Conservation (phyloP, 1,140 invertebrate genomes). For the Drosophila kurseongensis region DNA sequence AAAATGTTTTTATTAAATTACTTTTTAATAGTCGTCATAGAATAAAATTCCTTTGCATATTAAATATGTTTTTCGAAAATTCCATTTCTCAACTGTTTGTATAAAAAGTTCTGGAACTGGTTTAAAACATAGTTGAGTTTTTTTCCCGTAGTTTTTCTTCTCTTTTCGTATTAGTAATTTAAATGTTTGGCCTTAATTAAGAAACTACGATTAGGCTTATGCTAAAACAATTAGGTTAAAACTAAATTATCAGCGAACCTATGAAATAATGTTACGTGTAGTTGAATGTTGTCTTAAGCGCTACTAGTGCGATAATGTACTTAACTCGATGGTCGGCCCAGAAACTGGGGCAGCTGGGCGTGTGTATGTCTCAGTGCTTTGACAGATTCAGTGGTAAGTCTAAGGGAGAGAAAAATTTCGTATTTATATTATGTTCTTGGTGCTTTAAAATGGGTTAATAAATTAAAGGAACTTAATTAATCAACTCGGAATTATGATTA, state of each 20-base stretch:
- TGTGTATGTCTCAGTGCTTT: constrained; percentile 77
- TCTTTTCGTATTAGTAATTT: constrained; percentile 11
- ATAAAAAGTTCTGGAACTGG: constrained; percentile 59
- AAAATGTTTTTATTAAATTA: constrained; percentile 33
- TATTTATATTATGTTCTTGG: not conserved
- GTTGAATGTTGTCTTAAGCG: constrained; percentile 72
- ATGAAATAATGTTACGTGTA: constrained; percentile 61
- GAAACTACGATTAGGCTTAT: constrained; percentile 57
- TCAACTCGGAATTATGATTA: too few species aligned
- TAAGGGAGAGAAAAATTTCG: constrained; percentile 41
- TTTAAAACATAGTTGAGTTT: constrained; percentile 40
- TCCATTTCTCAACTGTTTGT: constrained; percentile 52
- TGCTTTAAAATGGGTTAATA: not conserved
- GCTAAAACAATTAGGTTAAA: constrained; percentile 70
- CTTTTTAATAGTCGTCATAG: constrained; percentile 36
- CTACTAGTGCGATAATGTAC: constrained; percentile 74
- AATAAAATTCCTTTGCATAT: constrained; percentile 60
- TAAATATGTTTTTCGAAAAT: constrained; percentile 55
- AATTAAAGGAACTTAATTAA: too few species aligned
- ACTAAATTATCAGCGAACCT: constrained; percentile 72
- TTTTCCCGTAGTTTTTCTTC: constrained; percentile 39
- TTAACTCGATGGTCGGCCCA: constrained; percentile 71
- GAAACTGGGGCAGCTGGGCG: constrained; percentile 67
- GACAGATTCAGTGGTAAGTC: constrained; percentile 84
- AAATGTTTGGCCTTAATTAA: constrained; percentile 52